Conservation (phyloP, 2,888 invertebrate genomes). For the Temnothorax ravouxi region DNA sequence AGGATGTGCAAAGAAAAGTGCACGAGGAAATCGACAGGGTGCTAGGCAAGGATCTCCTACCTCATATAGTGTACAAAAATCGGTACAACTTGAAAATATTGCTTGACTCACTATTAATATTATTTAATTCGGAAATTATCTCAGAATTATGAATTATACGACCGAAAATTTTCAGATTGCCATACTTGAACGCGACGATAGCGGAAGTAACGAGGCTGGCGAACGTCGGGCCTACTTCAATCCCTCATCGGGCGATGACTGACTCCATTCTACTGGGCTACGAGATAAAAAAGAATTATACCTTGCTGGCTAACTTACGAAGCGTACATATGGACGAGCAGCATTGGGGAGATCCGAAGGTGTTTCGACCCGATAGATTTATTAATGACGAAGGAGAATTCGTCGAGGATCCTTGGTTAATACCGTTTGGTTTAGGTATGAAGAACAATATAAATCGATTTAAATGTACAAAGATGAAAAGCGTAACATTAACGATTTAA, state of each 20-base stretch:
- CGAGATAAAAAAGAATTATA: constrained; percentile 93
- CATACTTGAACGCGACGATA: constrained; percentile 93
- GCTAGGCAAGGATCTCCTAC: constrained; percentile 90
- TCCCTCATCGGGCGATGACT: constrained; percentile 93
- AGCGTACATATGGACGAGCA: constrained; percentile 90
- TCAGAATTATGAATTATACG: neutral
- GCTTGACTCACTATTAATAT: neutral
- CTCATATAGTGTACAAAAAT: constrained; percentile 90
- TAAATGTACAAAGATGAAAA: neutral
- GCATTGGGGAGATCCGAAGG: constrained; percentile 90
- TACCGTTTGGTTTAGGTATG: constrained; percentile 92
- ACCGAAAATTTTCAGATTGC: constrained; percentile 88
- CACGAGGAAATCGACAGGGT: constrained; percentile 93
- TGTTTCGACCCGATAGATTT: constrained; percentile 93
- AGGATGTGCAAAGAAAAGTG: constrained; percentile 91
- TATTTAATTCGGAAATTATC: neutral
- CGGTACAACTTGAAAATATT: constrained; percentile 86
- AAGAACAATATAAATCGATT: neutral
- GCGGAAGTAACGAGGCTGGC: constrained; percentile 93
- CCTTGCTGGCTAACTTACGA: constrained; percentile 92
- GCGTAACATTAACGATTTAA: neutral
- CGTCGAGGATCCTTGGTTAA: constrained; percentile 89
- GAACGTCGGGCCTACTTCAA: constrained; percentile 92
- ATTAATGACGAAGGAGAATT: constrained; percentile 89
- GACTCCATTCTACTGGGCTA: constrained; percentile 92